These are phyloP conservation scores for Mimachlamys varia DNA, from an alignment of 2,888 invertebrate species.

Conservation along the genomic window DNA sequence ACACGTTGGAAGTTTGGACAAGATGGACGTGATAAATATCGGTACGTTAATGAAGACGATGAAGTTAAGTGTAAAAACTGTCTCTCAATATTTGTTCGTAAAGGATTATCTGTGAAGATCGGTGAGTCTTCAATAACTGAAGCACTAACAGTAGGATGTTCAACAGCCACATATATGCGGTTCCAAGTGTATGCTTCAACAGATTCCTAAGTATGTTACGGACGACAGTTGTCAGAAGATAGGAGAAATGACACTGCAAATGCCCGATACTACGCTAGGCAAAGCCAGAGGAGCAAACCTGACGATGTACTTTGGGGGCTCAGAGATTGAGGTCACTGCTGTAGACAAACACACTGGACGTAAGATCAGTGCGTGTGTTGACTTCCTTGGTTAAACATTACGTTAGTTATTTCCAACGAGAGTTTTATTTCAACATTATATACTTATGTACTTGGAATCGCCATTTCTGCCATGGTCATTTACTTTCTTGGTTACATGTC, in stretches of 20 bases:
- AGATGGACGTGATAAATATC: background rate
- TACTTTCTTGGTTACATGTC: too few species aligned
- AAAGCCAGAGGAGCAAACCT: background rate
- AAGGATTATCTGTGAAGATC: background rate
- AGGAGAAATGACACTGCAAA: background rate
- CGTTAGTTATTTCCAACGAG: too few species aligned
- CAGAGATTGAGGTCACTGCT: constrained; percentile 9
- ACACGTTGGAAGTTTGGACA: background rate
- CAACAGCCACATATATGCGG: background rate
- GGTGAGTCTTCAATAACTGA: background rate
- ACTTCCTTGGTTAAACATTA: background rate
- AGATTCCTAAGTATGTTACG: background rate
- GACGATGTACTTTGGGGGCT: constrained; percentile 37
- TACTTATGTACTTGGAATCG: too few species aligned
- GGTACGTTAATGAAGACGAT: background rate
- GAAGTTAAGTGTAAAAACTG: background rate
- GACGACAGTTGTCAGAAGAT: background rate
- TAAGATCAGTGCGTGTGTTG: background rate
- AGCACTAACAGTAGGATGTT: too few species aligned
- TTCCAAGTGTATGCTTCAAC: constrained; percentile 1
- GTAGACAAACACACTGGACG: background rate
- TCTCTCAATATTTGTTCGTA: background rate
- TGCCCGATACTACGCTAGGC: background rate
- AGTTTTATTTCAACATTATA: too few species aligned
- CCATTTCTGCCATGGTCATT: too few species aligned